These are phyloP conservation scores for Nebria brevicollis DNA, from an alignment of 2,888 invertebrate genomes.

Conservation along the genomic window DNA sequence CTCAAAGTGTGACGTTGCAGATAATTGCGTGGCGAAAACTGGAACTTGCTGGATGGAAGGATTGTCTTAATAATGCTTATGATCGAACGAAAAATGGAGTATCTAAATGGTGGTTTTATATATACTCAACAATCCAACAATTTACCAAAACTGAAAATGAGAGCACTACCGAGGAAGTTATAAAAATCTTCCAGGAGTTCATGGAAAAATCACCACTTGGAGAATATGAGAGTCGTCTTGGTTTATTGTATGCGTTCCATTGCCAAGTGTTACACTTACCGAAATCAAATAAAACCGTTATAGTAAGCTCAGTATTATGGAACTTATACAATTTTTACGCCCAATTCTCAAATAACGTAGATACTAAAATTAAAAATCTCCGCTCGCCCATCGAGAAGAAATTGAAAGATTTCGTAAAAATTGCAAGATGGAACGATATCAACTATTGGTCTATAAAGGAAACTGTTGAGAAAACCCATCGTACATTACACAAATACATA, in stretches of 20 bases:
- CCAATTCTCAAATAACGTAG: constrained; percentile 78
- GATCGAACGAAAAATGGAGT: constrained; percentile 74
- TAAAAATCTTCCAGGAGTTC: constrained; percentile 78
- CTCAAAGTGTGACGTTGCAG: constrained; percentile 79
- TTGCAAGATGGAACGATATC: constrained; percentile 93
- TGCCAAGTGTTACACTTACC: constrained; percentile 76
- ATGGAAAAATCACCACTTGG: constrained; percentile 85
- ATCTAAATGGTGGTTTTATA: constrained; percentile 90
- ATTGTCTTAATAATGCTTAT: constrained; percentile 77
- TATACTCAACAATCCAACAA: constrained; percentile 78
- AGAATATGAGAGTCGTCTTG: constrained; percentile 82
- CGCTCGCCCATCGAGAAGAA: constrained; percentile 90
- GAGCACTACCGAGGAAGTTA: constrained; percentile 61
- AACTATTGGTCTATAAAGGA: constrained; percentile 94
- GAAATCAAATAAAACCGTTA: constrained; percentile 63
- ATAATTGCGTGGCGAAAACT: constrained; percentile 92
- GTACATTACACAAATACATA: constrained; percentile 85
- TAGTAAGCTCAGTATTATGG: constrained; percentile 77
- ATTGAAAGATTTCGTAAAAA: constrained; percentile 92
- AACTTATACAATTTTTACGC: constrained; percentile 86
- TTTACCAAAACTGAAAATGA: constrained; percentile 60
- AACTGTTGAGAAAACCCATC: constrained; percentile 88
- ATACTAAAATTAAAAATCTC: constrained; percentile 72
- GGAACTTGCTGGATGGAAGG: constrained; percentile 89
- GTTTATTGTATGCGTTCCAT: constrained; percentile 83